phyloP scores from a whole-genome alignment of 2,888 invertebrate genomes.

The Eudemis profundana region DNA sequence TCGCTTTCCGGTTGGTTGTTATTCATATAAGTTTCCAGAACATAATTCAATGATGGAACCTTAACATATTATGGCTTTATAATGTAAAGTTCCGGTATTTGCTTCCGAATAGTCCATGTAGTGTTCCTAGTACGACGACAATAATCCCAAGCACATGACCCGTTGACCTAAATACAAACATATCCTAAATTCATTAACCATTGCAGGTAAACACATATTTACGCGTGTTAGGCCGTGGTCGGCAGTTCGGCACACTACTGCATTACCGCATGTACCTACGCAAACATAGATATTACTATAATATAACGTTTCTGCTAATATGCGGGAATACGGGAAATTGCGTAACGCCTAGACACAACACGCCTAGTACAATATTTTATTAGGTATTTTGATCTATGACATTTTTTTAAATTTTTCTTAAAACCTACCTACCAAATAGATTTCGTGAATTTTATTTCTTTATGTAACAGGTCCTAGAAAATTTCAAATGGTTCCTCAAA shows the following conservation, averaged over 20 bases:
- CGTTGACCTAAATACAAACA: constrained; percentile 18
- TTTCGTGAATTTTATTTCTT: too few species aligned
- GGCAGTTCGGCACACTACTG: constrained; percentile 28
- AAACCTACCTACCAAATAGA: too few species aligned
- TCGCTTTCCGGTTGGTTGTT: too few species aligned
- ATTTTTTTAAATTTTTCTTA: too few species aligned
- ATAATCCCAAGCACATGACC: constrained; percentile 19
- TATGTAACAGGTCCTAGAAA: too few species aligned
- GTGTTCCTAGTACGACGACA: background rate
- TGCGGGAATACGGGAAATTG: constrained; percentile 4
- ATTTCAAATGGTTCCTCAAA: too few species aligned
- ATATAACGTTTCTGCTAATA: background rate
- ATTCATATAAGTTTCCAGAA: too few species aligned
- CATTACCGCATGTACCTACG: constrained; percentile 12
- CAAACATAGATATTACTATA: background rate
- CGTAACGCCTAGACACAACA: background rate
- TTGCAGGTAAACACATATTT: constrained; percentile 29
- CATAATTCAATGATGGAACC: too few species aligned
- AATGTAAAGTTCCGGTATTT: too few species aligned
- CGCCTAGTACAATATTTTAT: too few species aligned
- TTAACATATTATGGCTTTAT: too few species aligned
- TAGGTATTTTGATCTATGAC: too few species aligned
- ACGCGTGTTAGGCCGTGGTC: constrained; percentile 24
- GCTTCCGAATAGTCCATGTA: background rate
- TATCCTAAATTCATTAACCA: constrained; percentile 28